These are phyloP conservation scores for Esox niger DNA, from an alignment of 2,113 vertebrate species.

Conservation along the genomic window DNA sequence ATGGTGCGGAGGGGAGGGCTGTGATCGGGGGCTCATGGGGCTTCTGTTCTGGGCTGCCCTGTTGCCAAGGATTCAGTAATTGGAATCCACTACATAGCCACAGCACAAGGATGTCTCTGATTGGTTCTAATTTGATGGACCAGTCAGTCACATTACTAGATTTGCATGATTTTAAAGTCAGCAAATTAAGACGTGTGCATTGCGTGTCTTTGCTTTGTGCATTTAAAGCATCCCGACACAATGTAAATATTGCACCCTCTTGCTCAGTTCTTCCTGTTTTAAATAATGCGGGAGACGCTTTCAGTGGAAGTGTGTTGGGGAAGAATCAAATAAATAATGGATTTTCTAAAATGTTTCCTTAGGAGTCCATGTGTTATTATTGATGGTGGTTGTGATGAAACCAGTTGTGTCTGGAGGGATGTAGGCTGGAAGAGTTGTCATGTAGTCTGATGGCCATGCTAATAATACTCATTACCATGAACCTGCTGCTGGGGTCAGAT, in stretches of 20 bases:
- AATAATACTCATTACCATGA: slow-evolving; percentile 43
- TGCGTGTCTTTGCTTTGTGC: no score
- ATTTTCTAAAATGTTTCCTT: background rate
- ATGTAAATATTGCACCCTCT: no score
- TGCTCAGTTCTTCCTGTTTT: background rate
- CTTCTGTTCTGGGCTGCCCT: slow-evolving; percentile 9
- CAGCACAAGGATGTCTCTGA: background rate
- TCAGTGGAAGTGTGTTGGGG: background rate
- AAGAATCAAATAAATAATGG: background rate
- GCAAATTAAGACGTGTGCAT: no score
- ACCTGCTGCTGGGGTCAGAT: slow-evolving; percentile 28
- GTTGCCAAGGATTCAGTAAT: slow-evolving; percentile 10
- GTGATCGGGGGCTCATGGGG: background rate
- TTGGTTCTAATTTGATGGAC: no score
- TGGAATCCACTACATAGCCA: background rate
- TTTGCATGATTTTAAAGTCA: no score
- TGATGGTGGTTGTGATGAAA: background rate
- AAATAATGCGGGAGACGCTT: background rate
- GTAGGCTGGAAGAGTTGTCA: no score
- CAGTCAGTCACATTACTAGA: no score
- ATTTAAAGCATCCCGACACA: no score
- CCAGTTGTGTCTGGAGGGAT: slow-evolving; percentile 6
- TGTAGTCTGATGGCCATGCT: slow-evolving; percentile 50
- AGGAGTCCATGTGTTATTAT: background rate
- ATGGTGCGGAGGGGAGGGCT: background rate